Evolutionary conservation across 2,797 vertebrate genomes (phyloP).

Genomic region (Centroberyx gerrardi): DNA sequence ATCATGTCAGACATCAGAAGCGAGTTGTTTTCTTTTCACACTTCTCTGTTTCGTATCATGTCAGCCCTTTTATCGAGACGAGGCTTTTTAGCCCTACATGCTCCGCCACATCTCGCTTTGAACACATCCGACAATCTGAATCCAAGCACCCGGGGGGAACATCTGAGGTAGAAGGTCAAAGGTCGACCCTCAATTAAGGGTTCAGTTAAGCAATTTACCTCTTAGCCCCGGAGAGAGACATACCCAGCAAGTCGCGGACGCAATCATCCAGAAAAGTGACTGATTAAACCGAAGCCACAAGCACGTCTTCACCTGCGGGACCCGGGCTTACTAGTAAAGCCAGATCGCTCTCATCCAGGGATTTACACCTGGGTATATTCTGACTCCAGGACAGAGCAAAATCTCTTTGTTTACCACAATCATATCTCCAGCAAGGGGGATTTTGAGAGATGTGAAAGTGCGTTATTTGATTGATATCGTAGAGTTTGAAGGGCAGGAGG

Average conservation of each 20-base stretch:
- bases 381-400: slow-evolving; percentile 30
- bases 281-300: slow-evolving; percentile 54
- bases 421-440: not conserved
- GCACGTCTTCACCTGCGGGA: slow-evolving; percentile 44
- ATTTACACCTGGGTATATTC: slow-evolving; percentile 50
- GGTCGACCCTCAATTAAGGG: slow-evolving; percentile 61
- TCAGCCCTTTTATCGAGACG: slow-evolving; percentile 26
- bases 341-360: slow-evolving; percentile 14
- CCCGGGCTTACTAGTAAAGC: not conserved
- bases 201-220: slow-evolving; percentile 66
- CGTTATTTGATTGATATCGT: not conserved
- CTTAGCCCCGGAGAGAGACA: slow-evolving; percentile 44
- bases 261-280: slow-evolving; percentile 67
- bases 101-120: slow-evolving; percentile 45
- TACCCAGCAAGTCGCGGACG: slow-evolving; percentile 36
- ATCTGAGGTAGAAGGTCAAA: slow-evolving; percentile 56
- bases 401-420: slow-evolving; percentile 8
- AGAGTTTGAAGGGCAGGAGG: not conserved
- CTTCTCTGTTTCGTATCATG: slow-evolving; percentile 37
- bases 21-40: slow-evolving; percentile 24
- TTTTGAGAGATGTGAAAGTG: not conserved
- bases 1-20: slow-evolving; percentile 11
- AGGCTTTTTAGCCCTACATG: slow-evolving; percentile 22
- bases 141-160: not conserved
- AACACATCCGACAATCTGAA: slow-evolving; percentile 19